phyloP scores from a whole-genome alignment of 2,797 vertebrate species.

The Spea hammondii region DNA sequence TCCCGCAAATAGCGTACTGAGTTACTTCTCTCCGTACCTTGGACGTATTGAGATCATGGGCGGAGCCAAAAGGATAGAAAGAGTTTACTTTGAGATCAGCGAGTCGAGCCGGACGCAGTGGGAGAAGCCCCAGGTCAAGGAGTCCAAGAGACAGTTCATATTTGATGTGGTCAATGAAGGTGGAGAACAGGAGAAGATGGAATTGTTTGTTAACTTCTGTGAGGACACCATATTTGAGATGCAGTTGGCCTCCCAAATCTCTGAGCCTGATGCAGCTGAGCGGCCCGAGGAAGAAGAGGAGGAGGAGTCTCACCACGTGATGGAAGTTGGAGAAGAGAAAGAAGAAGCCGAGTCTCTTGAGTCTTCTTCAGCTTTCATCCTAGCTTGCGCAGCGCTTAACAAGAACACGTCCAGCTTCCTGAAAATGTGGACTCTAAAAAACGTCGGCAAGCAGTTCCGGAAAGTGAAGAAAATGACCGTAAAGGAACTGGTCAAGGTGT shows the following conservation, averaged over 20 bases:
- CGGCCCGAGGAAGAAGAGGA: constrained; percentile 78
- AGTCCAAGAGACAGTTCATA: constrained; percentile 97
- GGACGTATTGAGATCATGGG: constrained; percentile 99
- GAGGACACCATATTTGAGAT: constrained; percentile 99
- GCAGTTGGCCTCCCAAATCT: constrained; percentile 96
- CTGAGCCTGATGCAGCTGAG: constrained; percentile 85
- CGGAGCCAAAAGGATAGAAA: constrained; percentile 93
- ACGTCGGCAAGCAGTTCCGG: constrained; percentile 82
- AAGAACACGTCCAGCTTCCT: constrained; percentile 77
- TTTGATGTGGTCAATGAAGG: constrained; percentile 98
- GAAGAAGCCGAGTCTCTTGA: constrained; percentile 75
- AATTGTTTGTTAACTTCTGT: constrained; percentile 97
- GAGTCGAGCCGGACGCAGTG: constrained; percentile 97
- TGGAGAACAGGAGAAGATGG: constrained; percentile 98
- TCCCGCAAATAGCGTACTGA: constrained; percentile 93
- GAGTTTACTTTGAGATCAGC: constrained; percentile 98
- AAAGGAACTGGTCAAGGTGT: constrained; percentile 83
- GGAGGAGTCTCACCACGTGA: constrained; percentile 64
- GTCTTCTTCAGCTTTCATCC: constrained; percentile 85
- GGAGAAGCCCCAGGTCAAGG: constrained; percentile 99
- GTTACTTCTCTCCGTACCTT: constrained; percentile 92
- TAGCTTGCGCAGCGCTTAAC: constrained; percentile 81
- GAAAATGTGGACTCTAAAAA: constrained; percentile 82
- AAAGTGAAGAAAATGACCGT: constrained; percentile 88
- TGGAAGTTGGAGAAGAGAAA: constrained; percentile 74